These are phyloP conservation scores for Suillia variegata DNA, from an alignment of 2,888 invertebrate species.

Conservation along the genomic window DNA sequence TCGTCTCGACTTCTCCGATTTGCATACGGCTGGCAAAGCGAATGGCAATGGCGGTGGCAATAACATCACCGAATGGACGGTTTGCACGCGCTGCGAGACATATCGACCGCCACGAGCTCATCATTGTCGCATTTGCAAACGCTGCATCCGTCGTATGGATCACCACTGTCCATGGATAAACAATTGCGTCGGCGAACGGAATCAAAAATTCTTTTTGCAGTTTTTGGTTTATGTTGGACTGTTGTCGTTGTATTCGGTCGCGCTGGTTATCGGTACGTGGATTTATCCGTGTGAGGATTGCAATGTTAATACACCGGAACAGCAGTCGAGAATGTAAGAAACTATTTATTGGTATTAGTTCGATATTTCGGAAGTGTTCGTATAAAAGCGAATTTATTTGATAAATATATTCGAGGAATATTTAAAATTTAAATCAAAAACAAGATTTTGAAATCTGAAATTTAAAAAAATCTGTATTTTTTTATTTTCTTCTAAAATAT, in stretches of 20 bases:
- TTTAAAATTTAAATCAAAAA: too few relatives aligned
- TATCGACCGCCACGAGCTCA: conserved; percentile 84
- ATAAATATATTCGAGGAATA: too few relatives aligned
- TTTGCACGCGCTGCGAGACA: conserved; percentile 74
- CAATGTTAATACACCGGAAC: conserved; percentile 68
- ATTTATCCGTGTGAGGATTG: conserved; percentile 72
- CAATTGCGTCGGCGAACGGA: conserved; percentile 90
- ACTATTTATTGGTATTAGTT: conserved; percentile 13
- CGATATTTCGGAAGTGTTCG: background rate
- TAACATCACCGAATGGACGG: conserved; percentile 75
- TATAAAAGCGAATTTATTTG: background rate
- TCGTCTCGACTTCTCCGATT: conserved; percentile 79
- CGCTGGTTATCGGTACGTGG: conserved; percentile 76
- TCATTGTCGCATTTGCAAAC: conserved; percentile 85
- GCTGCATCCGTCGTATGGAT: conserved; percentile 69
- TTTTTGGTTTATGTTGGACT: conserved; percentile 81
- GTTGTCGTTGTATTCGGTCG: conserved; percentile 70
- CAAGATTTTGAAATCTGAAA: too few relatives aligned
- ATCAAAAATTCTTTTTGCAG: conserved; percentile 90
- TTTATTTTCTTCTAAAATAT: too few relatives aligned
- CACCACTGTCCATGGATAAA: conserved; percentile 90
- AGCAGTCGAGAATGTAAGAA: conserved; percentile 78
- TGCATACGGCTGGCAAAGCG: conserved; percentile 67
- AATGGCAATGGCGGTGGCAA: conserved; percentile 58
- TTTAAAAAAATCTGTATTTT: too few relatives aligned